phyloP scores from a whole-genome alignment of 2,113 vertebrate species.

The Dipodomys stephensi region DNA sequence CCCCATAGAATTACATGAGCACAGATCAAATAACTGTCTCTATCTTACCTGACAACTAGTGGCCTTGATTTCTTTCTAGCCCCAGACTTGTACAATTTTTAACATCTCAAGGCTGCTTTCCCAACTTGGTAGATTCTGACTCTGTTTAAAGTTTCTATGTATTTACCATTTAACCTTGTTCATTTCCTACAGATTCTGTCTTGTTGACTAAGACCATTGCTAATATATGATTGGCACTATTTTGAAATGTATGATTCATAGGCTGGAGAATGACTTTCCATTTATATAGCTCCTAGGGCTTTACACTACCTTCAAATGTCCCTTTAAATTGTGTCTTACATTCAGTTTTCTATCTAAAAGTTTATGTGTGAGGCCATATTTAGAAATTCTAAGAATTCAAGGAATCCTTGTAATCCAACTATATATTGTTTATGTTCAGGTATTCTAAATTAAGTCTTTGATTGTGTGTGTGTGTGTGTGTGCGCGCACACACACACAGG shows the following conservation, averaged over 20 bases:
- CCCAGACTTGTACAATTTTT: background rate
- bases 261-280: background rate
- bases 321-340: background rate
- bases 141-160: background rate
- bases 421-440: background rate
- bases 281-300: background rate
- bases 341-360: background rate
- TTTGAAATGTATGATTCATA: conserved; percentile 42
- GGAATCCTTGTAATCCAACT: background rate
- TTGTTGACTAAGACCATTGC: background rate
- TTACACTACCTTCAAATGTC: background rate
- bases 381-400: conserved; percentile 11
- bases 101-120: background rate
- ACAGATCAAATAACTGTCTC: background rate
- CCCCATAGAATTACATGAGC: background rate
- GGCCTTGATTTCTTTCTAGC: background rate
- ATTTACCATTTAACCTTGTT: background rate
- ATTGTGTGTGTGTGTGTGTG: no score
- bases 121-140: background rate
- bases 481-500: no score
- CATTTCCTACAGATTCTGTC: background rate
- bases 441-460: background rate
- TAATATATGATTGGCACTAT: background rate
- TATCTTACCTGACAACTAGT: background rate
- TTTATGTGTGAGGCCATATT: background rate